Conservation (phyloP, 2,797 vertebrate species). For the Erpetoichthys calabaricus region DNA sequence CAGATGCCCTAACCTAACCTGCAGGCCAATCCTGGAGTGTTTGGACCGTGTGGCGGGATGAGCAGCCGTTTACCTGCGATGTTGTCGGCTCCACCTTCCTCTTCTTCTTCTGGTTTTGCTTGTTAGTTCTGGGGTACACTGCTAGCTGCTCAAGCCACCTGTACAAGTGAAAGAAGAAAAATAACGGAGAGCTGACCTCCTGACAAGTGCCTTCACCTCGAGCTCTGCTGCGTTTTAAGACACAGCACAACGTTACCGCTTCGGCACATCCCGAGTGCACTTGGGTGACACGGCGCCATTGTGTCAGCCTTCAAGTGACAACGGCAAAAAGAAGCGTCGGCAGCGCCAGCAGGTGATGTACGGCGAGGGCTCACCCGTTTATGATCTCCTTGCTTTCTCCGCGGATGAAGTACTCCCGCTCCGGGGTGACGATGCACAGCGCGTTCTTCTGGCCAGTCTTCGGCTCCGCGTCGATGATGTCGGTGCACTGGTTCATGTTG, state of each 20-base stretch:
- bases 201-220: too few species aligned
- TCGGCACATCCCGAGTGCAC: too few species aligned
- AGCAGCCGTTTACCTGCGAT: conserved; percentile 48
- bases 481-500: conserved; percentile 63
- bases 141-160: conserved; percentile 64
- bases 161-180: conserved; percentile 4
- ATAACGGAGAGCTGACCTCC: neutral
- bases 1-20: too few species aligned
- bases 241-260: too few species aligned
- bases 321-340: too few species aligned
- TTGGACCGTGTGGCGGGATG: too few species aligned
- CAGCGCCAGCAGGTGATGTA: too few species aligned
- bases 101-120: conserved; percentile 72
- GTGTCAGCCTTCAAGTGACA: too few species aligned
- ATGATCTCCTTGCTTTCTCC: conserved; percentile 67
- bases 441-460: conserved; percentile 68
- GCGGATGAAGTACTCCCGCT: conserved; percentile 65
- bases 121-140: conserved; percentile 62
- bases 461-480: conserved; percentile 60
- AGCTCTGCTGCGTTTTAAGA: too few species aligned
- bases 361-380: conserved; percentile 41
- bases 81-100: conserved; percentile 62
- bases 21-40: too few species aligned
- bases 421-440: conserved; percentile 58
- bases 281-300: too few species aligned